Evolutionary conservation across 2,113 vertebrate species (phyloP), one percentile per base, ranked within the genome.

Genomic region (Eulemur macaco): DNA sequence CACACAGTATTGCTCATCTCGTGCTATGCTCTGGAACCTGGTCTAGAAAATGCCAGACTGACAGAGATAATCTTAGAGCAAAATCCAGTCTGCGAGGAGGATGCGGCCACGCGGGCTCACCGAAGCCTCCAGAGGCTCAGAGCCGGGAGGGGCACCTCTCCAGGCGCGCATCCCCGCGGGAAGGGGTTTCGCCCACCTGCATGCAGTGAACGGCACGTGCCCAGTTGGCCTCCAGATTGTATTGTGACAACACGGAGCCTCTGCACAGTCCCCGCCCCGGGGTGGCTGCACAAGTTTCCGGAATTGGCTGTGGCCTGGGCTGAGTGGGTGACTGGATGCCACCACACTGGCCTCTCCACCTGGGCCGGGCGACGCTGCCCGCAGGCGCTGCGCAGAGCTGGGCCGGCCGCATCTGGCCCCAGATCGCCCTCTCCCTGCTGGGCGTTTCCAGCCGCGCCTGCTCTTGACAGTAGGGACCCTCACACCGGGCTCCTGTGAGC

Each of bases 181-280:
- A 17, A 34, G 73, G 71, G 27, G 25, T 74, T 76, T 25, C 15
- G 15, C 37, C 89, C 23, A 27, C 25, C 52, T 78, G 56, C 15
- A n/a, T 0, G 11, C 5, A 23, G 11, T 34, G 6, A 42, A 45
- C 12, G 31, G 23, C 34, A 39, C 2, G 1, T 31, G 47, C 45
- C 47, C 31, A 7, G 37, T 42, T 17, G 60, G 11, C 39, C 68
- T 39, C 25, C 69, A 17, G 34, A 71, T 17, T 68, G 95, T 31
- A 11, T 8, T 1, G 23, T 12, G 23, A 78, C 3, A 18, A 34
- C 50, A 52, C 29, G 5, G 31, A 42, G 34, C 39, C 71, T 4
- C 18, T 1, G 1, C 47, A 56, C 18, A 27, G 37, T 17, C 6
- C 60, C 45, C 4, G 20, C 20, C 52, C 64, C 8, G 0, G 1